Evolutionary conservation across 2,113 vertebrate species (phyloP), one percentile per base, ranked within the genome.

Genomic region (Rissa tridactyla): DNA sequence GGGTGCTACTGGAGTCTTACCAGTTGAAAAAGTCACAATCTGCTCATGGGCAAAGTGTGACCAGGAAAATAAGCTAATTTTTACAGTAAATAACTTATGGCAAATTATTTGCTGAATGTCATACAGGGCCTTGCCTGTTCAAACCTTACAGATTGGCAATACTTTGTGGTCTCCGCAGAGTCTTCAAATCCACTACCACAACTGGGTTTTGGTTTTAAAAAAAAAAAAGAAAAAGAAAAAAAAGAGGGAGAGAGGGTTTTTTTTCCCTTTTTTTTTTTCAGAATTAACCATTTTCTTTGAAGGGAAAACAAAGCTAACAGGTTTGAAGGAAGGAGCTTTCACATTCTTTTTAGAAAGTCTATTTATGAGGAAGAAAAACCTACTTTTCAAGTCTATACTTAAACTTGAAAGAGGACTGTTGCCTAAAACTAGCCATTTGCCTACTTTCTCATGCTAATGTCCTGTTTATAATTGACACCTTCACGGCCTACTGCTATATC

Each of bases 401-500:
- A 55, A 83, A 85, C n/a, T 38, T 92, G 65, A 82, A 96, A 95
- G 97, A 97, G 89, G 80, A 83, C 84, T 77, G 51, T 73, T 97
- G 95, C 97, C 97, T 97, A 95, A 97, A 97, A 96, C 94, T 94
- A 97, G 88, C 92, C 55, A 69, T 91, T 97, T 93, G 40, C 88
- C 96, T 97, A 98, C 98, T 99, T 98, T 98, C 98, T 98, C 97
- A 98, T 98, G 99, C 98, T 99, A 98, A 99, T 98, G 98, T 98
- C 95, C 98, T 98, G 98, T 99, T 99, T 99, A 99, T 99, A 99
- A 99, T 96, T 99, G 99, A 98, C 98, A 99, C 98, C 99, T 99
- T 98, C 98, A 98, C 97, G 99, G 98, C 98, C 99, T 98, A 98
- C 98, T 98, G 98, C 98, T 98, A 91, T 98, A 98, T 98, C 97